Evolutionary conservation across 1,140 invertebrate species (phyloP).

Genomic region (Diploscapter pachys): DNA sequence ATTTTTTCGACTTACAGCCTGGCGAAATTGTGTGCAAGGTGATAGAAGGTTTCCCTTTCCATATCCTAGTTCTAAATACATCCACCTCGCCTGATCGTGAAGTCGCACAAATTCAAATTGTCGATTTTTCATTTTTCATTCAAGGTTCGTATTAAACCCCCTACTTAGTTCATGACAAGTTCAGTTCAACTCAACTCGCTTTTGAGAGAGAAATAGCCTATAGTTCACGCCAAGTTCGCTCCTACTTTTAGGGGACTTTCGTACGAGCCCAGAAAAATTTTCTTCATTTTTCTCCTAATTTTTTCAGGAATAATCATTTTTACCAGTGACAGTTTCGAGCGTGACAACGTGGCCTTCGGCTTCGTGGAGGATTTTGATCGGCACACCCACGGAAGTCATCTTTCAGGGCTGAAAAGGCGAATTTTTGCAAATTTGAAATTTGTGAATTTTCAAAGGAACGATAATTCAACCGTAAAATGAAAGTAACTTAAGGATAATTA

Average conservation of each 20-base stretch:
- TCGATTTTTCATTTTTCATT: too few relatives aligned
- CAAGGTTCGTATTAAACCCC: too few relatives aligned
- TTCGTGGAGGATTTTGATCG: conserved; percentile 64
- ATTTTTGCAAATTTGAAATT: neutral
- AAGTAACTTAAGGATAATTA: neutral
- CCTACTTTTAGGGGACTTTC: neutral
- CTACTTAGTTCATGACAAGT: too few relatives aligned
- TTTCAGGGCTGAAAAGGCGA: conserved; percentile 3
- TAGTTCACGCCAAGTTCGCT: too few relatives aligned
- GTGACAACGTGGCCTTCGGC: conserved; percentile 73
- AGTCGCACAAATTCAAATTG: too few relatives aligned
- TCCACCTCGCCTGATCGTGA: too few relatives aligned
- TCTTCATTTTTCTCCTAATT: neutral
- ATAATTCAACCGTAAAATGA: neutral
- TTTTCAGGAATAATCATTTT: conserved; percentile 7
- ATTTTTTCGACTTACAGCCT: too few relatives aligned
- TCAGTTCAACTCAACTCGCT: too few relatives aligned
- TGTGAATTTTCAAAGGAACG: neutral
- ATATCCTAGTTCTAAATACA: neutral
- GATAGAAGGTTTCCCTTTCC: neutral
- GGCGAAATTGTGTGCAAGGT: neutral
- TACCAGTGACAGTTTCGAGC: neutral
- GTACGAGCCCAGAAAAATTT: neutral
- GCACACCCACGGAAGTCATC: neutral
- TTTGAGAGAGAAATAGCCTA: too few relatives aligned